These are phyloP conservation scores for Corythoichthys intestinalis DNA, from an alignment of 2,113 vertebrate species.

Conservation along the genomic window DNA sequence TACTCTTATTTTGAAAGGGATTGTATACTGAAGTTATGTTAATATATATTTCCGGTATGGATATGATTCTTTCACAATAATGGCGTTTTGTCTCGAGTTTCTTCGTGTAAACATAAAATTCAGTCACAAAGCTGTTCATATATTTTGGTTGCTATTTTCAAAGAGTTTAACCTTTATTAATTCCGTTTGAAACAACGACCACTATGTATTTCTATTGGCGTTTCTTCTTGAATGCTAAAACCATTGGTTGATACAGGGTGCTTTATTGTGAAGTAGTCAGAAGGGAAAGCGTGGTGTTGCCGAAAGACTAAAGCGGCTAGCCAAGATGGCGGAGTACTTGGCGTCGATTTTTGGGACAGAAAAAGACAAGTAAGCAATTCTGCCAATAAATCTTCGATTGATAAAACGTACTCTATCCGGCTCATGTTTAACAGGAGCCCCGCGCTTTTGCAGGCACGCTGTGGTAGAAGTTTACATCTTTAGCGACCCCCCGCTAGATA, in stretches of 20 bases:
- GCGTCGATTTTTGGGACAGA: constrained; percentile 97
- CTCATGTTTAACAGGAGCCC: no score
- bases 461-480: neutral
- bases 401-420: fast-evolving
- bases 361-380: constrained; percentile 88
- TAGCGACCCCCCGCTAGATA: constrained; percentile 11
- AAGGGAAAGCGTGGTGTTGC: constrained; percentile 29
- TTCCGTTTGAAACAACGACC: neutral
- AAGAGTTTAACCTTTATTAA: neutral
- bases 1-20: constrained; percentile 30
- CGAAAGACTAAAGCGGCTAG: constrained; percentile 11
- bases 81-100: neutral
- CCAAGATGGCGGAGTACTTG: constrained; percentile 92
- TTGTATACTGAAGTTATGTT: neutral
- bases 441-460: fast-evolving
- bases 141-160: neutral
- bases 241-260: neutral
- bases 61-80: constrained; percentile 16
- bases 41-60: neutral
- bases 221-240: neutral
- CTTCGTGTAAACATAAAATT: neutral
- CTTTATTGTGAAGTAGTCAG: constrained; percentile 44
- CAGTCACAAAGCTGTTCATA: neutral
- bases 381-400: neutral
- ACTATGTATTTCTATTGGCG: neutral